A percentile compares a stretch with the other conserved stretches of the same genome.
Evolutionary conservation across 2,113 vertebrate genomes (phyloP).

Genomic region (Sigmodon hispidus): DNA sequence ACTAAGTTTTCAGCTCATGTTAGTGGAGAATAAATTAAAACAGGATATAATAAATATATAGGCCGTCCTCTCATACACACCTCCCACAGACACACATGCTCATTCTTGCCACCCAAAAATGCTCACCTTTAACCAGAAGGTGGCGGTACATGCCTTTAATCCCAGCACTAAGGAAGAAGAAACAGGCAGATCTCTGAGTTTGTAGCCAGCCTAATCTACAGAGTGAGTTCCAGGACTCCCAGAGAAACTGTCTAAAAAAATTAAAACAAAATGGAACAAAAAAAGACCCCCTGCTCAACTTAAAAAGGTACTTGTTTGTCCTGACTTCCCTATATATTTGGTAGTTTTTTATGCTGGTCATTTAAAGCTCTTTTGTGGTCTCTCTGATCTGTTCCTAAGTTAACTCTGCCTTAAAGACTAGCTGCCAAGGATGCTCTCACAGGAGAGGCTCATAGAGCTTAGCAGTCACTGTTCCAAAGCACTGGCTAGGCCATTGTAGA

Average conservation of each 20-base stretch:
- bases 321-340: conserved; percentile 1
- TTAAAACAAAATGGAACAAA: background rate
- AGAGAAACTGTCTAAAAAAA: background rate
- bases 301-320: background rate
- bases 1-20: conserved; percentile 39
- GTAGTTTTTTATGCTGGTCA: background rate
- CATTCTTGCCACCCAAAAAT: background rate
- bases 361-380: background rate
- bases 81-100: background rate
- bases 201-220: background rate
- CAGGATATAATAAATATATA: conserved; percentile 1
- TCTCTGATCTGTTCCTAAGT: background rate
- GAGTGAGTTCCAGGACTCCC: background rate
- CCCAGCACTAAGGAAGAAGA: background rate
- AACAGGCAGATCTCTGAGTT: background rate
- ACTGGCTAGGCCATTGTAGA: background rate
- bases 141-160: background rate
- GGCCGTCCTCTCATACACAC: background rate
- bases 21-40: conserved; percentile 14
- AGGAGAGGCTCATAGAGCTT: background rate
- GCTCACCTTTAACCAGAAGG: background rate
- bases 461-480: background rate
- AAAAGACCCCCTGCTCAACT: background rate
- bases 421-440: background rate
- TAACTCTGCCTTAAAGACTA: conserved; percentile 18